Conservation (phyloP, 2,797 vertebrate genomes). For the Balearica regulorum region DNA sequence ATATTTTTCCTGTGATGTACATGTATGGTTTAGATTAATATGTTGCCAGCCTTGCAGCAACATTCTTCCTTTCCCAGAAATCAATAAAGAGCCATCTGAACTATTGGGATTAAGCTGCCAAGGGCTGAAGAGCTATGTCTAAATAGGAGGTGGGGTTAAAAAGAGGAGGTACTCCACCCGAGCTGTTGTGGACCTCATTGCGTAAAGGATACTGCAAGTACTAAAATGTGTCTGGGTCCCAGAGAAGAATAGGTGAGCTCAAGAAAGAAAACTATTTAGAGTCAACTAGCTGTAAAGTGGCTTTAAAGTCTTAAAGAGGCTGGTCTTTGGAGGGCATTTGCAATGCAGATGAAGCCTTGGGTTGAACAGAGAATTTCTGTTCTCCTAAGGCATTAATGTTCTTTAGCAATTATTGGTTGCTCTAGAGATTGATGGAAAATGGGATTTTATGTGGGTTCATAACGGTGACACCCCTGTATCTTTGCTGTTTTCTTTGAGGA, state of each 20-base stretch:
- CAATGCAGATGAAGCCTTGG: neutral
- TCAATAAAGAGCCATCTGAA: neutral
- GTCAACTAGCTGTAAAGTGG: neutral
- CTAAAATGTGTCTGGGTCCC: neutral
- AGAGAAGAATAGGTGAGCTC: neutral
- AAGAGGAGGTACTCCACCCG: neutral
- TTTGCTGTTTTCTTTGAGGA: neutral
- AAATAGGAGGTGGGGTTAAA: neutral
- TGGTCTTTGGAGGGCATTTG: neutral
- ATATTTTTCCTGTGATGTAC: slow-evolving; percentile 8
- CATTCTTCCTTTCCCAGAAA: neutral
- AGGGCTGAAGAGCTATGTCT: neutral
- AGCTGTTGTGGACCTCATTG: neutral
- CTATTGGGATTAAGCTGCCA: neutral
- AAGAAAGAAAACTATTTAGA: neutral
- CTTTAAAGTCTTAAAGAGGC: neutral
- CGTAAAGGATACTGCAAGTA: neutral
- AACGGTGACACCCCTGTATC: neutral
- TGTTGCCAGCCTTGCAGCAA: neutral
- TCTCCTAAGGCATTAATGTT: neutral
- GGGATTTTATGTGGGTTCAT: neutral
- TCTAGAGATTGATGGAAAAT: neutral
- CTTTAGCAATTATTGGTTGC: neutral
- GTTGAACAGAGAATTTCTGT: neutral
- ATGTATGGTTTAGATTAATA: neutral